Evolutionary conservation across 2,888 invertebrate genomes (phyloP), one percentile per base, ranked within the genome.

Genomic region (Drosophila anomalipes): DNA sequence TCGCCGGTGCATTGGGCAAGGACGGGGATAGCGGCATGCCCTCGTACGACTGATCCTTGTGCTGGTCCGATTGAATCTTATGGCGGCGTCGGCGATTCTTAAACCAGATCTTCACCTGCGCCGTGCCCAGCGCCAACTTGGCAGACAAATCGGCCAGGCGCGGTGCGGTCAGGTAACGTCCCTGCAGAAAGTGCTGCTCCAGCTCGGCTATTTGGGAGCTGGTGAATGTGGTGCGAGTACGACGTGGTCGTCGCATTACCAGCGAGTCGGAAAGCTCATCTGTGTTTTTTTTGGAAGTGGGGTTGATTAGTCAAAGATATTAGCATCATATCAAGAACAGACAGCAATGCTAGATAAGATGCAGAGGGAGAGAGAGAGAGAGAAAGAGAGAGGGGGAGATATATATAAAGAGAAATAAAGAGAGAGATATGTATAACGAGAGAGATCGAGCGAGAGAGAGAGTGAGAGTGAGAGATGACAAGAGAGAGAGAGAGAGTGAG

Each of bases 101-200:
- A 53, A 92, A 92, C 92, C 92, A 92, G 32, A 88, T 90, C 69
- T 89, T 91, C 2, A 92, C 91, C 61, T 91, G 91, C 4, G 86
- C 83, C 33, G 86, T 83, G 51, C 87, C 87, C 70, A 92, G 66
- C 2, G 77, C 83, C 26, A 92, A 56, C 41, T 90, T 91, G 2
- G 81, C 83, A 3, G 92, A 90, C 4, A 92, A 49, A 63, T 92
- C 86, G 28, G 85, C 82, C 35, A 92, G 66, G 16, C 88, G 79
- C 0, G 86, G 81, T 0, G 90, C 79, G 19, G 91, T 91, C 5
- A 92, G 74, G 63, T 92, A 92, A 6, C 85, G 83, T 70, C 83
- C 86, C 64, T 92, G 85, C 52, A 86, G 69, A 72, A 92, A 92
- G 59, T 91, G 82, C 56, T 90, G 81, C 71, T 92, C 91, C 67